Percentiles rank a stretch among this genome's conserved stretches.
phyloP scores from a whole-genome alignment of 2,888 invertebrate species.

The Ephialtes manifestator region DNA sequence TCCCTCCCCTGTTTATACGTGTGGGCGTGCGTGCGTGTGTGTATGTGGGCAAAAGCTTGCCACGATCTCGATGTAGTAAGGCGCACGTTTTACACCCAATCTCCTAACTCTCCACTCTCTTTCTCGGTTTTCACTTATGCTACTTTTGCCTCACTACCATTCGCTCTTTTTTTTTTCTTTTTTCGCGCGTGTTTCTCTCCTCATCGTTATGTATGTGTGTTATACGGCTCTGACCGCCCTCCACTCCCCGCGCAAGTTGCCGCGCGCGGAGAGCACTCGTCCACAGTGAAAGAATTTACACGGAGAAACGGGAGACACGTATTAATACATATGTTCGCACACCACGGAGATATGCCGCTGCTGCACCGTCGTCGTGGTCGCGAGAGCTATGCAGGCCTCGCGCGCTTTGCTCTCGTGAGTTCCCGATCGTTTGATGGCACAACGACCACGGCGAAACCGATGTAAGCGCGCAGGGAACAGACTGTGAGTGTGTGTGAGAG shows the following conservation, averaged over 20 bases:
- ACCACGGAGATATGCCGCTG: conserved; percentile 14
- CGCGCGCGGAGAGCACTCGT: conserved; percentile 62
- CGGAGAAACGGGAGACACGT: conserved; percentile 31
- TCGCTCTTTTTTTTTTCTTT: neutral
- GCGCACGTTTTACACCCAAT: neutral
- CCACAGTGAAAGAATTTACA: conserved; percentile 32
- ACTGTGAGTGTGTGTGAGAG: conserved; percentile 40
- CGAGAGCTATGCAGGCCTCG: conserved; percentile 45
- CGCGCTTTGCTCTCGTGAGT: conserved; percentile 31
- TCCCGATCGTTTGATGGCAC: conserved; percentile 62
- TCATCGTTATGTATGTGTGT: neutral
- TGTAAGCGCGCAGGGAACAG: conserved; percentile 10
- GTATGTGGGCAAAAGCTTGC: neutral
- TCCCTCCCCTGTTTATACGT: neutral
- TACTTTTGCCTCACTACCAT: neutral
- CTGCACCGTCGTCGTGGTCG: conserved; percentile 36
- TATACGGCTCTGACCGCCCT: too few relatives aligned
- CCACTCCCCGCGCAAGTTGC: conserved; percentile 55
- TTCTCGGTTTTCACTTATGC: neutral
- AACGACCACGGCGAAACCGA: conserved; percentile 42
- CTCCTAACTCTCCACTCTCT: neutral
- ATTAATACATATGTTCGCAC: conserved; percentile 51
- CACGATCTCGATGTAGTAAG: neutral
- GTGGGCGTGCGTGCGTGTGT: neutral
- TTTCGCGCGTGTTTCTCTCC: conserved; percentile 1